Evolutionary conservation across 2,888 invertebrate genomes (phyloP), one percentile per base, ranked within the genome.

Genomic region (Liposcelis brunnea): DNA sequence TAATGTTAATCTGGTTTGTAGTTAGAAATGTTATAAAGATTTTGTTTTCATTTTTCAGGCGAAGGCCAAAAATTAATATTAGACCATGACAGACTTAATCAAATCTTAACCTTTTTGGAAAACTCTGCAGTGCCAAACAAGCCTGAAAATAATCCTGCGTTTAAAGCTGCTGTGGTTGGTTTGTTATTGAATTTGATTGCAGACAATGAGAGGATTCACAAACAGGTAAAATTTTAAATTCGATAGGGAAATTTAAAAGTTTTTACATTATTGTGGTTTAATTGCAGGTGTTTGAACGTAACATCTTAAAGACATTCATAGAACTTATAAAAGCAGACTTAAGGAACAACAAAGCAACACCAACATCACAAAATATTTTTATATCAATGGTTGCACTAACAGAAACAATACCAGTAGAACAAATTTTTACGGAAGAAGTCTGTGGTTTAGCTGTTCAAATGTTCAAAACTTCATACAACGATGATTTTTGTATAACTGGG

Each of bases 391-490:
- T 40, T 14, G 21, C 19, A 16, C 19, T 40, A 18, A 19, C 40
- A 12, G 40, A 40, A 40, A 18, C 40, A n/a, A 40, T 19, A 6
- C 40, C 40, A 6, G 21, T 40, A 18, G 40, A 40, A n/a, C 7
- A 4, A 4, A 6, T 40, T n/a, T 40, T 40, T 19, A 40, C 40
- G 5, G 19, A 19, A 6, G 19, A 16, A 14, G 40, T 40, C 7
- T 40, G 40, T 18, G n/a, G 16, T 16, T 16, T 40, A 40, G 40
- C 40, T 5, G 19, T 40, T n/a, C 19, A 40, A 6, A 19, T 40
- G 19, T 21, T 40, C 7, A 19, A n/a, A 19, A 21, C 21, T 5
- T 40, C 12, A 6, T n/a, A 19, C 7, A 21, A 19, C 6, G 19
- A 16, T 18, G 15, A 14, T 40, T 19, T 14, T n/a, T 40, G n/a